Percentiles rank a stretch among this genome's conserved stretches.
Evolutionary conservation across 2,797 vertebrate species (phyloP).

Genomic region (Gymnoscopelus braueri): DNA sequence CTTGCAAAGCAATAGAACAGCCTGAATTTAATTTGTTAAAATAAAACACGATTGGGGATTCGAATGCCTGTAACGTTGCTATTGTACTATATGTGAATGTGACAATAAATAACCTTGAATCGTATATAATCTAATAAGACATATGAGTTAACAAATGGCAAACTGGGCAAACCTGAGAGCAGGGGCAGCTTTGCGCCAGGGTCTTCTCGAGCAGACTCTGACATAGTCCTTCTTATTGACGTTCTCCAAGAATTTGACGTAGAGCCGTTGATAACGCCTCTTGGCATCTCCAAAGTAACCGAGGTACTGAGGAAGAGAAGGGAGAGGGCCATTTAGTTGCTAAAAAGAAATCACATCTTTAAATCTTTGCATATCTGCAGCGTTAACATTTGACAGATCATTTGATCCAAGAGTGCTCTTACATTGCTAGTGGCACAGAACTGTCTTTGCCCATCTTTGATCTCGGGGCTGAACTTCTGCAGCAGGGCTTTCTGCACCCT

Average conservation of each 20-base stretch:
- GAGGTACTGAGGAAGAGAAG: slow-evolving; percentile 81
- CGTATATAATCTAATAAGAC: not conserved
- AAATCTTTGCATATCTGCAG: too few species aligned
- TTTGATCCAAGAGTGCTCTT: slow-evolving; percentile 65
- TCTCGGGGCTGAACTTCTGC: slow-evolving; percentile 95
- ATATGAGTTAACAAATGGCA: too few species aligned
- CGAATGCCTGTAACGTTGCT: not conserved
- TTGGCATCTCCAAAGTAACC: slow-evolving; percentile 94
- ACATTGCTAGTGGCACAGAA: slow-evolving; percentile 96
- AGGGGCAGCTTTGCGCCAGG: slow-evolving; percentile 88
- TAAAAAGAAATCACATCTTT: too few species aligned
- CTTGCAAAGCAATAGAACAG: not conserved
- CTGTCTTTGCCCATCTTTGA: slow-evolving; percentile 94
- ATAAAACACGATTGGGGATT: not conserved
- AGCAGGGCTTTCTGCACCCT: slow-evolving; percentile 94
- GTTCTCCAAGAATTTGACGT: slow-evolving; percentile 94
- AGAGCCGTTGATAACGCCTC: slow-evolving; percentile 92
- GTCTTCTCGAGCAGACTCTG: slow-evolving; percentile 89
- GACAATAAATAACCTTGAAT: not conserved
- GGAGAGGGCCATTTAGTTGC: not conserved
- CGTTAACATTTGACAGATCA: not conserved
- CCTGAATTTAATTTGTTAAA: not conserved
- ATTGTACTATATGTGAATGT: not conserved
- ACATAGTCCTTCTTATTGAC: slow-evolving; percentile 96
- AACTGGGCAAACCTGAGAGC: slow-evolving; percentile 82